These are phyloP conservation scores for Cepaea nemoralis DNA, from an alignment of 1,140 invertebrate genomes.

Conservation along the genomic window DNA sequence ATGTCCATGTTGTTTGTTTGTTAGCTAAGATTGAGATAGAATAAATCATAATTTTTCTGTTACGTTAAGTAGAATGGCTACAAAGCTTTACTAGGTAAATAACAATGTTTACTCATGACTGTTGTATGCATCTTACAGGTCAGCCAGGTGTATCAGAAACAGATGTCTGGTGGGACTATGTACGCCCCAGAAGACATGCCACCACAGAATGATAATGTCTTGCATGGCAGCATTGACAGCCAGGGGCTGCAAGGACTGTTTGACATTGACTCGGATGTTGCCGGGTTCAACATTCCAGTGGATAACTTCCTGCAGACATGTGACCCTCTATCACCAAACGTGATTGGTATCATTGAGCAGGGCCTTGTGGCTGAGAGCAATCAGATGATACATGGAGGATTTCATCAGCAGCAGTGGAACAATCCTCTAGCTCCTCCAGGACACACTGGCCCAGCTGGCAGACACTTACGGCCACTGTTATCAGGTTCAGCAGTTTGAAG, in stretches of 20 bases:
- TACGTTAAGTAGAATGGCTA: neutral
- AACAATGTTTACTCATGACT: too few relatives aligned
- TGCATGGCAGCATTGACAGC: neutral
- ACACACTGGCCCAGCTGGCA: neutral
- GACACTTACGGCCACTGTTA: neutral
- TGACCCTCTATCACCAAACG: neutral
- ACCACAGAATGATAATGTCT: neutral
- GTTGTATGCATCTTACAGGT: neutral
- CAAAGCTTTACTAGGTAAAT: neutral
- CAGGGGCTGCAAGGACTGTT: neutral
- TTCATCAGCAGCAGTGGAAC: neutral
- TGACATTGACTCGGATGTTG: neutral
- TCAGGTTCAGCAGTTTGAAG: conserved; percentile 12
- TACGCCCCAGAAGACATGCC: neutral
- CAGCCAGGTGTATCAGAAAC: conserved; percentile 7
- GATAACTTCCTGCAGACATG: neutral
- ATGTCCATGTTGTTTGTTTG: too few relatives aligned
- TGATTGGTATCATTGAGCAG: neutral
- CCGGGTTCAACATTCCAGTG: neutral
- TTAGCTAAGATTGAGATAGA: too few relatives aligned
- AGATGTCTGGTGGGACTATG: conserved; percentile 16
- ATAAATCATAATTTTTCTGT: too few relatives aligned
- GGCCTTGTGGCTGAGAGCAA: neutral
- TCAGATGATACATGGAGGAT: neutral
- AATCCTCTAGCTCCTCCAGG: neutral